Evolutionary conservation across 2,113 vertebrate genomes (phyloP), one percentile per base, ranked within the genome.

Genomic region (Burhinus oedicnemus): DNA sequence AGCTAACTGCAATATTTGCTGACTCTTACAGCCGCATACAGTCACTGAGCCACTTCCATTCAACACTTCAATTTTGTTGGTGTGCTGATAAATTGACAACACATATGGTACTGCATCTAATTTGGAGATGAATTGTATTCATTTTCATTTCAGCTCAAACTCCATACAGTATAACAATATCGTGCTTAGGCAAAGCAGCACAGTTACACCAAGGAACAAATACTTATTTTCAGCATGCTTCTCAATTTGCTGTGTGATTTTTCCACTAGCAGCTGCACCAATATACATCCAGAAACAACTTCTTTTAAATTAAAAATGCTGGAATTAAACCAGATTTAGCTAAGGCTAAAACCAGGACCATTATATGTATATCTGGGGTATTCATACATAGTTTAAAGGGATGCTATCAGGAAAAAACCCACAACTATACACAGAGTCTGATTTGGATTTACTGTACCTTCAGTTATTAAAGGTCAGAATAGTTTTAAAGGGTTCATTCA

Each of bases 1-100:
- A 90, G 95, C 94, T 95, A 71, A 60, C 85, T 84, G 57, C 30
- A 85, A 36, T 89, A 93, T 93, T 95, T 95, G 90, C 92, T 97
- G 97, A 96, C 90, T 94, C 72, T 94, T 92, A 77, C 76, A 91
- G n/a, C 58, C 7, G 0, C 86, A 38, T 72, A 65, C 60, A 65
- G 83, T 77, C 90, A 36, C 74, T 1, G 30, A 79, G 34, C 81
- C 70, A 88, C 49, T 72, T 89, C 29, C 61, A 93, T 86, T 90
- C 94, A 83, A 86, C 80, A 72, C 74, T 58, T 85, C 70, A 91
- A 6, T 93, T 79, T 38, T 95, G 47, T 94, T 40, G 87, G 82
- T 94, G 78, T 78, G 74, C 90, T 86, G 90, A 84, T 88, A 96
- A 36, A 61, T 54, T 89, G 92, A 75, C 60, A 61, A 88, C 83